phyloP scores from a whole-genome alignment of 2,797 vertebrate species.

The Stomatorhinus walkeri region DNA sequence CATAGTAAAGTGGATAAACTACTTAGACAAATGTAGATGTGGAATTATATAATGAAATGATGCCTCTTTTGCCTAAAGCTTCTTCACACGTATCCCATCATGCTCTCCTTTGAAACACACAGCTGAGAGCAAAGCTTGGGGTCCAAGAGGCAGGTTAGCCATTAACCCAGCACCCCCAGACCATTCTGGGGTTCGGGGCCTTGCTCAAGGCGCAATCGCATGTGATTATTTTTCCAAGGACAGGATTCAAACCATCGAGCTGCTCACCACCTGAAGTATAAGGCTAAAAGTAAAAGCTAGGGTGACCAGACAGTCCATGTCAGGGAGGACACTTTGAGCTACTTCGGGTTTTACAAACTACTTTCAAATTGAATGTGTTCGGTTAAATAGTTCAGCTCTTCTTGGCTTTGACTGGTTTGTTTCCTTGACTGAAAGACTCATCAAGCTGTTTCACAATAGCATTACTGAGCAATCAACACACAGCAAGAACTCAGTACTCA shows the following conservation, averaged over 20 bases:
- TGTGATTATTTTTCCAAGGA: not conserved
- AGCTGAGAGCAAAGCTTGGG: not conserved
- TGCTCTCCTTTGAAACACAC: not conserved
- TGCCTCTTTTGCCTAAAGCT: not conserved
- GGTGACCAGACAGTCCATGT: no score
- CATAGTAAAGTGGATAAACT: not conserved
- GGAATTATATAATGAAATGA: not conserved
- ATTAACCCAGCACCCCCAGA: not conserved
- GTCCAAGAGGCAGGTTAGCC: not conserved
- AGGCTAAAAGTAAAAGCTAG: no score
- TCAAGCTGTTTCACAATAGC: no score
- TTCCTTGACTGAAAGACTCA: no score
- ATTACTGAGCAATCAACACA: no score
- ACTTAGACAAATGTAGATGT: not conserved
- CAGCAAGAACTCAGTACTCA: no score
- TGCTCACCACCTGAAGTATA: not conserved
- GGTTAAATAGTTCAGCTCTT: no score
- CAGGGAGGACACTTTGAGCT: no score
- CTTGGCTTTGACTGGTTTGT: no score
- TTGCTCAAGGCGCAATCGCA: not conserved
- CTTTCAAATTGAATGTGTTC: no score
- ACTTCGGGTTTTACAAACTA: no score
- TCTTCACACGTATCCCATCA: not conserved
- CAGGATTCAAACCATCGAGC: not conserved
- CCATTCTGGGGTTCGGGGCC: not conserved